A percentile compares a stretch with the other conserved stretches of the same genome.
These are phyloP conservation scores for Myodes glareolus DNA, from an alignment of 2,113 vertebrate genomes.

Conservation along the genomic window DNA sequence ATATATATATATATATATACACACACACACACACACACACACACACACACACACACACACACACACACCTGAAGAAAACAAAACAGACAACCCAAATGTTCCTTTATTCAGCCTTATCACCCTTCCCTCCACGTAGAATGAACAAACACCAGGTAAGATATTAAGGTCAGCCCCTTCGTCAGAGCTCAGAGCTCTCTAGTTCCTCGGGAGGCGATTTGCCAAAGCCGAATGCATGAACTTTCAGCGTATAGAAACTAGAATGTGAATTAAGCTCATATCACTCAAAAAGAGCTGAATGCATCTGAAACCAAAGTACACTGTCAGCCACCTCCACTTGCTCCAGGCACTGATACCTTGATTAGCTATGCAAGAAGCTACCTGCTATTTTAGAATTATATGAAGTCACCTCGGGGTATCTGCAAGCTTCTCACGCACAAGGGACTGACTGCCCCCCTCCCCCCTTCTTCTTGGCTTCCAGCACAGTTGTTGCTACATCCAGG, in stretches of 20 bases:
- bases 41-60: neutral
- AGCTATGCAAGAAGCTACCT: conserved; percentile 92
- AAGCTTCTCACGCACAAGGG: conserved; percentile 91
- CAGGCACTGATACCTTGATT: conserved; percentile 90
- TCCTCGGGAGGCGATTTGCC: conserved; percentile 66
- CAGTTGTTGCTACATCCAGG: conserved; percentile 87
- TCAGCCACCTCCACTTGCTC: conserved; percentile 89
- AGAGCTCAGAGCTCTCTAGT: conserved; percentile 66
- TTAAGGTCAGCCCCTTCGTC: conserved; percentile 63
- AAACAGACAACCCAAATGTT: neutral
- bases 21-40: neutral
- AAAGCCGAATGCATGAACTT: conserved; percentile 81
- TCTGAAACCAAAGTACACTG: conserved; percentile 87
- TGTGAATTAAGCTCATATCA: conserved; percentile 86
- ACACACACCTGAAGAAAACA: neutral
- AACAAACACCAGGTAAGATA: conserved; percentile 66
- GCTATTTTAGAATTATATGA: conserved; percentile 89
- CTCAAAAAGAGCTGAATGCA: conserved; percentile 87
- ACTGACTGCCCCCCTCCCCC: conserved; percentile 73
- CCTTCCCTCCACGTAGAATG: conserved; percentile 37
- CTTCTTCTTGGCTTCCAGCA: conserved; percentile 86
- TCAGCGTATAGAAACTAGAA: conserved; percentile 82
- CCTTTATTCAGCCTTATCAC: conserved; percentile 28
- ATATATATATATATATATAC: no score
- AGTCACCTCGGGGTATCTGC: conserved; percentile 89